Base-by-base conservation (phyloP, 1,140 invertebrate genomes). In the Philotrypesis tridentata region DNA sequence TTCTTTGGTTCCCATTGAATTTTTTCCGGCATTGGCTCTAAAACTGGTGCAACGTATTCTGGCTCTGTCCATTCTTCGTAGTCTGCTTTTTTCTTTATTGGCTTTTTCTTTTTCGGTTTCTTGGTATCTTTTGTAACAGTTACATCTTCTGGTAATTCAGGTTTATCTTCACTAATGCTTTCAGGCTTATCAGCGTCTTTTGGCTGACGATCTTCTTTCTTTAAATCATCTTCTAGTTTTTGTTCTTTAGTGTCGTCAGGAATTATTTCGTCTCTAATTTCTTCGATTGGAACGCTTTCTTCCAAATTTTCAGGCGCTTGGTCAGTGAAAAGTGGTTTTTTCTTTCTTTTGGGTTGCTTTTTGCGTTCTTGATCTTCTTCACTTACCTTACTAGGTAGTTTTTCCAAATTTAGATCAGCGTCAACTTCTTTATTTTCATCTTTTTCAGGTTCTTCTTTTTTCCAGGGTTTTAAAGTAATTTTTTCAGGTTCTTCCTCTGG, bases 391-490 rank as follows among this genome's bases (percentile, higher is more conserved):
- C 12, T 0, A 55, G 14, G 40, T 1, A 48, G 17, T 48, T n/a
- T 25, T 43, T 17, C 21, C 21, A 21, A 6, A 2, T 17, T 23
- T 9, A 43, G 40, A 75, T 61, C 31, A 1, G 2, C n/a, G 9
- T 31, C 21, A 23, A 75, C 1, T 14, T 65, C 21, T 12, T 23
- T 14, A 25, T 43, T 33, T 2, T 68, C 27, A 9, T 6, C 48
- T 7, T 21, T 8, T n/a, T 48, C 27, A 6, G 33, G n/a, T 43
- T 78, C 33, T 8, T 79, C 67, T 88, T 93, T 92, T 23, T 90
- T 90, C 86, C 93, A 93, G 5, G 91, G 91, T 85, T 94, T 94
- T 0, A 94, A 83, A 71, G 84, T 93, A 29, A 94, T 91, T 83
- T 91, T 84, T 84, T 93, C 92, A 1, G 90, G 89, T 65, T 90